These are phyloP conservation scores for Leptosomus discolor DNA, from an alignment of 2,113 vertebrate genomes.

Conservation along the genomic window DNA sequence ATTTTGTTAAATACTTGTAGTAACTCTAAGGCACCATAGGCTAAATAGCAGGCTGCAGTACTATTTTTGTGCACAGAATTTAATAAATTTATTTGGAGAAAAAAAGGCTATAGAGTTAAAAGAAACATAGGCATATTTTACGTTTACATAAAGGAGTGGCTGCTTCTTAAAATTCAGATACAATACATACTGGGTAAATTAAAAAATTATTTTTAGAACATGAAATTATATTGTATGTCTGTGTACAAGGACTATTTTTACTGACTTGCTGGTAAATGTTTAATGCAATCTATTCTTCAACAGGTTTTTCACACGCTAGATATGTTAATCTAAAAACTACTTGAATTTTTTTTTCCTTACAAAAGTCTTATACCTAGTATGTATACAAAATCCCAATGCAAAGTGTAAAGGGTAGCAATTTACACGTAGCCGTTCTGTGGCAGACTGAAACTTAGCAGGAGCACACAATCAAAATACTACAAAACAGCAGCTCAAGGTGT, in stretches of 20 bases:
- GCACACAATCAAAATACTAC: neutral
- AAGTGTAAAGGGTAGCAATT: constrained; percentile 53
- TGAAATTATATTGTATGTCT: constrained; percentile 61
- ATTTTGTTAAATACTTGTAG: constrained; percentile 82
- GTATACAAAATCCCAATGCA: constrained; percentile 60
- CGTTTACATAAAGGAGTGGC: constrained; percentile 65
- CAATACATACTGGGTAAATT: constrained; percentile 45
- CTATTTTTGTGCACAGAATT: constrained; percentile 79
- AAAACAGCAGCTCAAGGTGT: neutral
- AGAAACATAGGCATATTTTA: constrained; percentile 66
- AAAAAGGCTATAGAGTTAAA: constrained; percentile 53
- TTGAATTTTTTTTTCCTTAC: constrained; percentile 47
- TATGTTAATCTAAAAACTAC: constrained; percentile 71
- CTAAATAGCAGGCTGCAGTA: constrained; percentile 81
- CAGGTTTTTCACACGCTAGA: constrained; percentile 59
- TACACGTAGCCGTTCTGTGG: constrained; percentile 40
- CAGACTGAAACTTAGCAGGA: constrained; percentile 39
- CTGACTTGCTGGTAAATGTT: constrained; percentile 62
- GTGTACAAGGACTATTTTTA: constrained; percentile 58
- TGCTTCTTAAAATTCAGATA: constrained; percentile 56
- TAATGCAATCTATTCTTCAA: constrained; percentile 59
- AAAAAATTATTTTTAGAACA: constrained; percentile 61
- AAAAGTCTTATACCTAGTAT: constrained; percentile 65
- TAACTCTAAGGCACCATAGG: constrained; percentile 88
- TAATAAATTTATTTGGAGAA: constrained; percentile 57